Conservation (phyloP, 2,797 vertebrate genomes). For the Macropodus opercularis region DNA sequence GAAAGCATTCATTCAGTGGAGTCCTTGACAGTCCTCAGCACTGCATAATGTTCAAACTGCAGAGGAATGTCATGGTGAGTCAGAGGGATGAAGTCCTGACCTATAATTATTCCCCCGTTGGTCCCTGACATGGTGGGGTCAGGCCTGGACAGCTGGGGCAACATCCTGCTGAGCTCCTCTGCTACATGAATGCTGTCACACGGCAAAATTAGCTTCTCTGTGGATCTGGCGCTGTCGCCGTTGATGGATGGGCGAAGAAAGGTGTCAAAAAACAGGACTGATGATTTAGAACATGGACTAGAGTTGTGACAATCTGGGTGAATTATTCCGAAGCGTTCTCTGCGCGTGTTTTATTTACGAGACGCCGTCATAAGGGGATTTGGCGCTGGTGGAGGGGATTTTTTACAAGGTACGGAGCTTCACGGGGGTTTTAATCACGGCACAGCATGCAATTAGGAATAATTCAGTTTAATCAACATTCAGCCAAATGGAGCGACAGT, state of each 20-base stretch:
- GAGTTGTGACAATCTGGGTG: conserved; percentile 70
- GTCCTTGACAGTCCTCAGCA: conserved; percentile 71
- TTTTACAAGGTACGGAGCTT: conserved; percentile 24
- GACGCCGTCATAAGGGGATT: conserved; percentile 27
- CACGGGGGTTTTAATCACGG: conserved; percentile 42
- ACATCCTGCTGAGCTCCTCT: conserved; percentile 77
- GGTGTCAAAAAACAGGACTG: conserved; percentile 67
- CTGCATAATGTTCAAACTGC: conserved; percentile 73
- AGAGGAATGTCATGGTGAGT: conserved; percentile 79
- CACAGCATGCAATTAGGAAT: conserved; percentile 24
- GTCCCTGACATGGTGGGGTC: conserved; percentile 79
- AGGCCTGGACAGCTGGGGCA: conserved; percentile 83
- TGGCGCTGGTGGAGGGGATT: conserved; percentile 39
- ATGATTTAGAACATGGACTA: conserved; percentile 66
- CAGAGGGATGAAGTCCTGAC: conserved; percentile 79
- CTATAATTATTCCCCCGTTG: conserved; percentile 83
- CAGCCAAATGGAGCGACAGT: conserved; percentile 24
- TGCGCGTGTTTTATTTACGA: conserved; percentile 59
- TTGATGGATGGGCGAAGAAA: conserved; percentile 65
- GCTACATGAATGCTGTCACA: conserved; percentile 75
- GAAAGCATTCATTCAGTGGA: conserved; percentile 65
- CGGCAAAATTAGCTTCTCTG: conserved; percentile 75
- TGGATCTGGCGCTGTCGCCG: conserved; percentile 55
- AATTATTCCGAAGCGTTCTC: conserved; percentile 55
- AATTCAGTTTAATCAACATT: conserved; percentile 52